These are phyloP conservation scores for Brachionus plicatilis DNA, from an alignment of 1,140 invertebrate species.

Conservation along the genomic window DNA sequence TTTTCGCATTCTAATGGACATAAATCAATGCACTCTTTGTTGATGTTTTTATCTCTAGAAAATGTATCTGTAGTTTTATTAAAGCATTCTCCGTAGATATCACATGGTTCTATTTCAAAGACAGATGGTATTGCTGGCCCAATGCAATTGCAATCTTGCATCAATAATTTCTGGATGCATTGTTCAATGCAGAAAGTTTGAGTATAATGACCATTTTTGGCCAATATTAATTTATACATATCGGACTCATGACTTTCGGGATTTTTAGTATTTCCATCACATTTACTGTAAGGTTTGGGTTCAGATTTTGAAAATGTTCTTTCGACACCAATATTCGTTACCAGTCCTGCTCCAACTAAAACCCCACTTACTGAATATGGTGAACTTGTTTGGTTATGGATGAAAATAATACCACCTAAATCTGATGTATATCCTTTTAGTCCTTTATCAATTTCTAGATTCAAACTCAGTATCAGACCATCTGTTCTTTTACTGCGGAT, in stretches of 20 bases:
- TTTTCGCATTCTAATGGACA: background rate
- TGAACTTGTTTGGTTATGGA: background rate
- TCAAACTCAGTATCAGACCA: background rate
- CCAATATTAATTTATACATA: background rate
- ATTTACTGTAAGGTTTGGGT: background rate
- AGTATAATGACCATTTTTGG: background rate
- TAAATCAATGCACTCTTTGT: background rate
- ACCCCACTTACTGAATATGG: background rate
- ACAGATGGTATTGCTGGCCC: background rate
- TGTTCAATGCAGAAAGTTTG: background rate
- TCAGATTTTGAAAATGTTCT: background rate
- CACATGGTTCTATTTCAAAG: background rate
- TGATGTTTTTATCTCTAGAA: background rate
- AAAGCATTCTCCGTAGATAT: background rate
- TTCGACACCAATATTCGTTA: background rate
- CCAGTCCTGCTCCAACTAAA: background rate
- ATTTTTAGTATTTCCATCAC: background rate
- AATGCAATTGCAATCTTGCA: background rate
- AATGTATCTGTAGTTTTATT: background rate
- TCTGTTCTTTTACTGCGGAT: background rate
- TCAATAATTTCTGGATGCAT: background rate
- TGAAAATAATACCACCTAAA: background rate
- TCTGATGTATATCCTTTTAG: background rate
- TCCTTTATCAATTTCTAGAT: background rate
- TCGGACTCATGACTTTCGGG: background rate